Percentiles rank a stretch among this genome's conserved stretches.
These are phyloP conservation scores for Boleophthalmus pectinirostris DNA, from an alignment of 2,113 vertebrate genomes.

Conservation along the genomic window DNA sequence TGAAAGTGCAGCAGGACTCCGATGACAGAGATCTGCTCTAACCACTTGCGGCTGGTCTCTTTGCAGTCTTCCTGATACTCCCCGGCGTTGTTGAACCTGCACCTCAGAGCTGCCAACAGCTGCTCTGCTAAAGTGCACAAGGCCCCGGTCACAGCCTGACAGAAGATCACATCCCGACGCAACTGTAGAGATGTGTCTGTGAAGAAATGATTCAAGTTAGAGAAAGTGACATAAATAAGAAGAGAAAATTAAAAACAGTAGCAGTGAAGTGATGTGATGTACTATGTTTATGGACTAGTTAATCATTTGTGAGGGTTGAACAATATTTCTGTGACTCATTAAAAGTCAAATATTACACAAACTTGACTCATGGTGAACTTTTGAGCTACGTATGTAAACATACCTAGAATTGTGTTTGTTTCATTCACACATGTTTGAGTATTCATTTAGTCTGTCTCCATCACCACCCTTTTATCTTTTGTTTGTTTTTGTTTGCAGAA, in stretches of 20 bases:
- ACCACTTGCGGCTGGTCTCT: slow-evolving; percentile 96
- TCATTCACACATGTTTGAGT: too few relatives aligned
- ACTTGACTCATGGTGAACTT: too few relatives aligned
- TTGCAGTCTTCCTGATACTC: slow-evolving; percentile 95
- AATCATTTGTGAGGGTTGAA: neutral
- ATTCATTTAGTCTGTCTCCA: too few relatives aligned
- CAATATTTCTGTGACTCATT: neutral
- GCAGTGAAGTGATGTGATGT: too few relatives aligned
- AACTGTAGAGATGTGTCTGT: slow-evolving; percentile 92
- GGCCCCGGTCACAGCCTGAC: slow-evolving; percentile 89
- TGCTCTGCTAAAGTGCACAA: slow-evolving; percentile 92
- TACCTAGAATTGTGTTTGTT: too few relatives aligned
- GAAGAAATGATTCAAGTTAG: neutral
- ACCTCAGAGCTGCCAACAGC: slow-evolving; percentile 87
- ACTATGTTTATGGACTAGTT: too few relatives aligned
- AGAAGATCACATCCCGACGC: slow-evolving; percentile 92
- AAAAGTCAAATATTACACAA: too few relatives aligned
- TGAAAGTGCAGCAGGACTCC: slow-evolving; percentile 92
- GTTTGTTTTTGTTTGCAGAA: too few relatives aligned
- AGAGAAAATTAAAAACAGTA: too few relatives aligned
- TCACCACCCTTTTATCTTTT: too few relatives aligned
- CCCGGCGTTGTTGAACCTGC: slow-evolving; percentile 92
- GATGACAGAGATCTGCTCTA: slow-evolving; percentile 92
- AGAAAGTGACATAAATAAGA: neutral
- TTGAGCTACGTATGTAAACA: too few relatives aligned